Evolutionary conservation across 2,888 invertebrate species (phyloP).

Genomic region (Physocephala rufipes): DNA sequence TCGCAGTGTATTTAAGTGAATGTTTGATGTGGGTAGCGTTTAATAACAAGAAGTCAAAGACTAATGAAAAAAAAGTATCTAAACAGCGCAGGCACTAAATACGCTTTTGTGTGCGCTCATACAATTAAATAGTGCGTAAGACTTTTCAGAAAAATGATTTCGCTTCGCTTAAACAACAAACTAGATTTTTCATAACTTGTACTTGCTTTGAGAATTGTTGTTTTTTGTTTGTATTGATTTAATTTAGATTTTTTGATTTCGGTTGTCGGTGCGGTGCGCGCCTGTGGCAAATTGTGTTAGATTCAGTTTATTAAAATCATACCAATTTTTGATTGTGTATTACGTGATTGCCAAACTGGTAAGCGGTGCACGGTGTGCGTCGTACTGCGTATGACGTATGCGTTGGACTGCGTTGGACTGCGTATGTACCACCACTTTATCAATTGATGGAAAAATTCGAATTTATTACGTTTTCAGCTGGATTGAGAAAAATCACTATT

Average conservation of each 20-base stretch:
- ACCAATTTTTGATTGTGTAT: constrained; percentile 8
- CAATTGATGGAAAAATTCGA: too few species aligned
- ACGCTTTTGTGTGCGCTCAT: constrained; percentile 26
- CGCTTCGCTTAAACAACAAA: constrained; percentile 20
- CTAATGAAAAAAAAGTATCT: background rate
- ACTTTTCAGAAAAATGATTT: constrained; percentile 15
- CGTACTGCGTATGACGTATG: background rate
- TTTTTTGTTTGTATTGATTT: too few species aligned
- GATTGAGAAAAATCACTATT: too few species aligned
- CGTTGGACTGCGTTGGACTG: background rate
- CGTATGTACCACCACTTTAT: background rate
- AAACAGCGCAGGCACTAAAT: constrained; percentile 20
- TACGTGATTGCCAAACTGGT: constrained; percentile 13
- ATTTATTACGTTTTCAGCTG: too few species aligned
- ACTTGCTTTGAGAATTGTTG: background rate
- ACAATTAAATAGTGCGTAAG: constrained; percentile 31
- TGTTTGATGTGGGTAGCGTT: constrained; percentile 15
- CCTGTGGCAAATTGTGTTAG: background rate
- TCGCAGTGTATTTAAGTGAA: constrained; percentile 22
- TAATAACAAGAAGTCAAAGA: background rate
- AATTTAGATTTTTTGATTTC: constrained; percentile 23
- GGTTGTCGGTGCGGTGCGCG: too few species aligned
- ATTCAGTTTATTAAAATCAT: background rate
- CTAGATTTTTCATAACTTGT: constrained; percentile 21
- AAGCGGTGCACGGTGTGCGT: background rate